phyloP scores from a whole-genome alignment of 2,797 vertebrate species.

The Linurgus olivaceus region DNA sequence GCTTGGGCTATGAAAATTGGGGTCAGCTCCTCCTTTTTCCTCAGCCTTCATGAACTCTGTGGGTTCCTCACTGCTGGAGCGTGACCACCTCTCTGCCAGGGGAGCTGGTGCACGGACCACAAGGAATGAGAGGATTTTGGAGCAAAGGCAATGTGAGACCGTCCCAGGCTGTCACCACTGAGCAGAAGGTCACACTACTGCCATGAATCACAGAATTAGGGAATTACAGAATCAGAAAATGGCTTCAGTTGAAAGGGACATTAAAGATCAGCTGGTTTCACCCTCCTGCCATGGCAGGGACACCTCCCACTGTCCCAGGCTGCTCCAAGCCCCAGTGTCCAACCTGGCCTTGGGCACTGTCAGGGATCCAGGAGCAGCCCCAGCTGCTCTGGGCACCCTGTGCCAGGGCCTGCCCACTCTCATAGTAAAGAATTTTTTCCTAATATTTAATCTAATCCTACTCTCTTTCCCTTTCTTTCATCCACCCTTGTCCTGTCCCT shows the following conservation, averaged over 20 bases:
- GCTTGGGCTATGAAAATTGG: background rate
- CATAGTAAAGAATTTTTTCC: background rate
- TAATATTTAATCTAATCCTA: background rate
- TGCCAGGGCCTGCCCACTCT: accelerated
- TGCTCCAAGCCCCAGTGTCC: background rate
- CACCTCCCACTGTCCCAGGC: background rate
- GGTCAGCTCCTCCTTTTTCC: background rate
- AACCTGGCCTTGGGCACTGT: background rate
- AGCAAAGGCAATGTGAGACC: background rate
- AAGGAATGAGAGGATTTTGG: background rate
- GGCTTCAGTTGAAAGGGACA: background rate
- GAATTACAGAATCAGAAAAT: background rate
- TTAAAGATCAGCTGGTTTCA: background rate
- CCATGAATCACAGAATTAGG: background rate
- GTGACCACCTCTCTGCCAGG: background rate
- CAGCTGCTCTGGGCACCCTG: background rate
- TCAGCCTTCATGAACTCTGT: background rate
- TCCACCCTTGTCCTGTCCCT: background rate
- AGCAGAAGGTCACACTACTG: background rate
- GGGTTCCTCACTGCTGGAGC: background rate
- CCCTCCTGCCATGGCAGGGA: background rate
- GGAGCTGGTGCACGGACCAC: background rate
- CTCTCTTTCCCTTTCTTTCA: background rate
- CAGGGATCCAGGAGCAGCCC: background rate
- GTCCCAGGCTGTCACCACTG: background rate